phyloP scores from a whole-genome alignment of 2,113 vertebrate species.

The Dicentrarchus labrax region DNA sequence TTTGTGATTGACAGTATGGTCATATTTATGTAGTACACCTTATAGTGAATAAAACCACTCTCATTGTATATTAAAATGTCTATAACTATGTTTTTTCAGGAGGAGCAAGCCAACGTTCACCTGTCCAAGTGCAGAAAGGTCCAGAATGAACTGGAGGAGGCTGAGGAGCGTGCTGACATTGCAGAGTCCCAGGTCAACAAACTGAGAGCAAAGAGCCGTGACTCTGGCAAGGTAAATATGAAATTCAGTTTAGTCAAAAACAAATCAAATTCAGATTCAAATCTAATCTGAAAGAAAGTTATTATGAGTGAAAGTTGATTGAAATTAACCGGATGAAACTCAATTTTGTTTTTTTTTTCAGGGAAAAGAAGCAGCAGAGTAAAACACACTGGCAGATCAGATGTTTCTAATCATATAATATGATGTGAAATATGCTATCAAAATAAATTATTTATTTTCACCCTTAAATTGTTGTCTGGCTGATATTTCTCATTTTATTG shows the following conservation, averaged over 20 bases:
- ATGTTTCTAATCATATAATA: slow-evolving; percentile 66
- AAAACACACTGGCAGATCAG: neutral
- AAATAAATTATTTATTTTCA: slow-evolving; percentile 3
- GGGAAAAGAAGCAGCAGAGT: slow-evolving; percentile 68
- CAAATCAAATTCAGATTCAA: neutral
- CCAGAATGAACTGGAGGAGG: slow-evolving; percentile 84
- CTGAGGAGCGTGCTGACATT: slow-evolving; percentile 88
- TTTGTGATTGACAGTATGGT: too few species aligned
- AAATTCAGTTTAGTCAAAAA: neutral
- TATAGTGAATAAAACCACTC: neutral
- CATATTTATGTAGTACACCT: neutral
- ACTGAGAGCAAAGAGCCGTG: slow-evolving; percentile 85
- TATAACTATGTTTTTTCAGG: neutral
- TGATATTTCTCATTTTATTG: neutral
- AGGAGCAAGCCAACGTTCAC: neutral
- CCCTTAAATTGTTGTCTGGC: neutral
- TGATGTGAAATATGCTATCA: slow-evolving; percentile 48
- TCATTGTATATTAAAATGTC: too few species aligned
- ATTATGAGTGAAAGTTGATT: neutral
- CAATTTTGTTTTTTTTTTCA: neutral
- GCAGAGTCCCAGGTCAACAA: slow-evolving; percentile 89
- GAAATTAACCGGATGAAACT: neutral
- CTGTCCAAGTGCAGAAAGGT: neutral
- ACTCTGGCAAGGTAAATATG: slow-evolving; percentile 80
- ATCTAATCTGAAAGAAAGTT: neutral